A percentile compares a stretch with the other conserved stretches of the same genome.
These are phyloP conservation scores for Machimus rusticus DNA, from an alignment of 2,888 invertebrate genomes.

Conservation along the genomic window DNA sequence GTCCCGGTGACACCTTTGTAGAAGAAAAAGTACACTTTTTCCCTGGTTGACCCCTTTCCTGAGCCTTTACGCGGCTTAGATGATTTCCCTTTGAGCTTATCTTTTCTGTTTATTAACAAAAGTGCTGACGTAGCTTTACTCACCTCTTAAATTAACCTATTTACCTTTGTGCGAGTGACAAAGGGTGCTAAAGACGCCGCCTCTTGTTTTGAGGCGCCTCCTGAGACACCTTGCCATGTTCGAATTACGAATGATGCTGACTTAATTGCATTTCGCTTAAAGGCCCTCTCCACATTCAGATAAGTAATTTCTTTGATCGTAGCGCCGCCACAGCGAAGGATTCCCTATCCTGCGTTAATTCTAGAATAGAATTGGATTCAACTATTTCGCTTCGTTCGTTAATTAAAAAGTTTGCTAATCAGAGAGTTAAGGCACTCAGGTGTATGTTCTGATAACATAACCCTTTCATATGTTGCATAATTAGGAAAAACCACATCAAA, in stretches of 20 bases:
- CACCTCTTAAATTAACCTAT: not conserved
- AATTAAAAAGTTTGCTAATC: not conserved
- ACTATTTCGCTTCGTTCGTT: not conserved
- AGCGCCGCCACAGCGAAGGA: not conserved
- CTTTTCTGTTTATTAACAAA: not conserved
- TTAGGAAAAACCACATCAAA: not conserved
- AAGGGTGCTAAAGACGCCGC: not conserved
- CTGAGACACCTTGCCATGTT: not conserved
- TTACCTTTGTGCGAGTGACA: not conserved
- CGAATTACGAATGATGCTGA: not conserved
- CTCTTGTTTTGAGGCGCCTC: not conserved
- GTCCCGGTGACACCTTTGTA: not conserved
- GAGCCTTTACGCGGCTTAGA: not conserved
- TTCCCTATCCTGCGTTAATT: not conserved
- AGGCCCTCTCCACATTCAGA: not conserved
- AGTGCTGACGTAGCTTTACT: not conserved
- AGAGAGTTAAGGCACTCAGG: not conserved
- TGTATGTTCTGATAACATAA: not conserved
- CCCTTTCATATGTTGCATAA: not conserved
- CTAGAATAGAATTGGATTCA: not conserved
- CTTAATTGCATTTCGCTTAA: not conserved
- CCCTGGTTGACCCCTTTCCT: not conserved
- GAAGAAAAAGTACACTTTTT: not conserved
- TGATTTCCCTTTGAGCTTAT: not conserved
- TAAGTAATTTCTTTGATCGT: not conserved